Evolutionary conservation across 2,797 vertebrate genomes (phyloP).

Genomic region (Thunnus albacares): DNA sequence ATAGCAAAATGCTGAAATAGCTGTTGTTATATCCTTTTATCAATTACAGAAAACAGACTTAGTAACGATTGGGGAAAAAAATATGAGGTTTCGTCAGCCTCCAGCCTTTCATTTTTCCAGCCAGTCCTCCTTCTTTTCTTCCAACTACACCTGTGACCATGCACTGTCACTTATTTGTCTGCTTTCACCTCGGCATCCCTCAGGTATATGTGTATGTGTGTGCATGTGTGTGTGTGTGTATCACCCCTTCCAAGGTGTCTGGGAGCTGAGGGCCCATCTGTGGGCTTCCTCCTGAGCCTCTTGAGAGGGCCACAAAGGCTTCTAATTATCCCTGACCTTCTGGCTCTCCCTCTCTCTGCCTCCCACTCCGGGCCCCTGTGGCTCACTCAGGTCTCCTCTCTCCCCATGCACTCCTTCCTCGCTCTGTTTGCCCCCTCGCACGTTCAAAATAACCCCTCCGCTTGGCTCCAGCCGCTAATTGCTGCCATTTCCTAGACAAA

Average conservation of each 20-base stretch:
- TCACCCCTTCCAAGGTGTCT: slow-evolving; percentile 63
- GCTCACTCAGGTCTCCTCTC: slow-evolving; percentile 64
- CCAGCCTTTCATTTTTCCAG: slow-evolving; percentile 8
- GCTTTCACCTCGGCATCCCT: slow-evolving; percentile 50
- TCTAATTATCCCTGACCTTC: slow-evolving; percentile 91
- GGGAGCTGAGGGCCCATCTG: slow-evolving; percentile 80
- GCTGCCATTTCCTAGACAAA: slow-evolving; percentile 82
- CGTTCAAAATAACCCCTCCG: slow-evolving; percentile 78
- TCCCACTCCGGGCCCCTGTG: slow-evolving; percentile 71
- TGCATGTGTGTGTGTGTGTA: slow-evolving; percentile 38
- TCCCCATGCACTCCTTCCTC: slow-evolving; percentile 59
- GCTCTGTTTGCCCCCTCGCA: slow-evolving; percentile 67
- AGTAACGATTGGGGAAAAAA: neutral
- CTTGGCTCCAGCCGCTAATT: slow-evolving; percentile 81
- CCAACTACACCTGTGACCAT: slow-evolving; percentile 51
- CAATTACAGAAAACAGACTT: slow-evolving; percentile 12
- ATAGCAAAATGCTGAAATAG: slow-evolving; percentile 21
- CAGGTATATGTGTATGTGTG: slow-evolving; percentile 46
- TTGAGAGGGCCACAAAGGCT: slow-evolving; percentile 84
- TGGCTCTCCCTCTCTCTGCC: slow-evolving; percentile 76
- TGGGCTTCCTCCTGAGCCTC: slow-evolving; percentile 80
- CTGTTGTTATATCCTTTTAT: slow-evolving; percentile 30
- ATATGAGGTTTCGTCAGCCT: neutral
- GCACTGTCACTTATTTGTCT: slow-evolving; percentile 57
- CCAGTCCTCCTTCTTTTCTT: slow-evolving; percentile 13